Base-by-base conservation (phyloP, 64 coral and sea anemone genomes). In the Pocillopora verrucosa region DNA sequence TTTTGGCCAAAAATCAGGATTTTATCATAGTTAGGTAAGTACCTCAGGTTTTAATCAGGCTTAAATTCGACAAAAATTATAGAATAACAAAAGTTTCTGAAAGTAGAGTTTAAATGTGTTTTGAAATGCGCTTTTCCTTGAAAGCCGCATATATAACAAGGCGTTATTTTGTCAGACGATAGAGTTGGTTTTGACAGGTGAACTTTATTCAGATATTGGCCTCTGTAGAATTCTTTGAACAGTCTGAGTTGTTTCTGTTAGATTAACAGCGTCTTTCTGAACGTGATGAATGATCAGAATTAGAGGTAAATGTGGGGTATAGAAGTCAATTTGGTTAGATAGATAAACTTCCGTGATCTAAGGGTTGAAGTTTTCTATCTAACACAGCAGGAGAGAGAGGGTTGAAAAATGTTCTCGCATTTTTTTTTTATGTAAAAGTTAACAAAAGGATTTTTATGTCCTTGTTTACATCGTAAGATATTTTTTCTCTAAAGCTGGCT, bases 101-200 rank as follows among this genome's bases (percentile, higher is more conserved):
- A 20, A 24, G 38, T 22, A 24, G 34, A 65, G 78, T 37, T 83
- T 19, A 41, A 38, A 63, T 3, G 61, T 83, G 63, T 84, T 84
- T 84, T 72, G 82, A 84, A 84, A 70, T 56, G 12, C 17, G 82
- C 37, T 84, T 56, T 51, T 72, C 10, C 19, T 84, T 72, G 82
- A 84, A 84, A 84, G 82, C 16, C 82, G 63, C 82, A 69, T 19
- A 24, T 19, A 65, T 72, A 36, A 70, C 22, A 24, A 30, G 75
- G 11, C 38, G 22, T 77, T 70, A 84, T 69, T 84, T 84, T 84
- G 82, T 65, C 82, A 84, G 82, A 72, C 82, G 82, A 70, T 84
- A n/a, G 56, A 51, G 22, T 84, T 84, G 41, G 37, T 22, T 14
- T 34, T 57, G 38, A 84, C 82, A 67, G 82, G 82, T 84, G 37